Percentiles rank a stretch among this genome's conserved stretches.
These are phyloP conservation scores for Mus musculus DNA, from an alignment of 2,113 vertebrate genomes.

Conservation along the genomic window DNA sequence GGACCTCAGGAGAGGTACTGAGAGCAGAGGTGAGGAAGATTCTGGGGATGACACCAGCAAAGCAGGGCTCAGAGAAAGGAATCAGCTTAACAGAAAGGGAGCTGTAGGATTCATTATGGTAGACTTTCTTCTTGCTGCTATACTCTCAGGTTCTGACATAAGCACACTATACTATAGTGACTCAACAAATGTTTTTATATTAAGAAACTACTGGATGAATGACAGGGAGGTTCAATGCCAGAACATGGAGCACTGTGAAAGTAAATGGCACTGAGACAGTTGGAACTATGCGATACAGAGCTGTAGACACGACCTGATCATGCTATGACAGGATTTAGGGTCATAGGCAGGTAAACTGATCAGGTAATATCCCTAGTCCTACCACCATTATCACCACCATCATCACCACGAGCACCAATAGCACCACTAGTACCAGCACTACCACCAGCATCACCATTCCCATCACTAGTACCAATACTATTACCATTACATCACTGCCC, in stretches of 20 bases:
- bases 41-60: no score
- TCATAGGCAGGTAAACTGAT: neutral
- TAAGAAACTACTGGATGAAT: neutral
- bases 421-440: no score
- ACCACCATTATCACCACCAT: no score
- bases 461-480: neutral
- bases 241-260: fast-evolving
- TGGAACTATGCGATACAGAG: neutral
- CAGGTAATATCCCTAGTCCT: neutral
- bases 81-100: neutral
- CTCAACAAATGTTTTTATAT: neutral
- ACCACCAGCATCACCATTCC: fast-evolving
- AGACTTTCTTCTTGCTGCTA: neutral
- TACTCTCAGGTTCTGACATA: neutral
- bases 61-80: neutral
- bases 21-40: neutral
- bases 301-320: neutral
- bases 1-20: fast-evolving
- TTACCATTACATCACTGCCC: neutral
- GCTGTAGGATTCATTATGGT: no score
- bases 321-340: neutral
- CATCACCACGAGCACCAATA: neutral
- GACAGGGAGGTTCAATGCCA: neutral
- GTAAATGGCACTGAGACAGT: fast-evolving
- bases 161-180: neutral